Evolutionary conservation across 2,797 vertebrate genomes (phyloP), one percentile per base, ranked within the genome.

Genomic region (Spatula clypeata): DNA sequence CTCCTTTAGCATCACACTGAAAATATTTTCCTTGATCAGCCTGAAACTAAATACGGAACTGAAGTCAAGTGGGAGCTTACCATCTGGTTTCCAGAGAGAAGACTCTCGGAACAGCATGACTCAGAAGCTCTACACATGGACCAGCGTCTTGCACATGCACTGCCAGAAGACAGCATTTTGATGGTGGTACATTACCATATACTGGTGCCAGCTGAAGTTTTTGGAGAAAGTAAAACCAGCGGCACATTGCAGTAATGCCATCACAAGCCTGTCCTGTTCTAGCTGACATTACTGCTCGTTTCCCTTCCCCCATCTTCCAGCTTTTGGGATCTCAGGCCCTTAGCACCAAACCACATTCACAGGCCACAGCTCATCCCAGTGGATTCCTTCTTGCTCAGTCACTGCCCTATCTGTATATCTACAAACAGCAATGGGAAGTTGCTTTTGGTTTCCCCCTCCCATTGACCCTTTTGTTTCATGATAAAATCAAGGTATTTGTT

Each of bases 271-370:
- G 92, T 92, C 83, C 98, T 97, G 94, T 86, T 97, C 88, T 90
- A 98, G 97, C 95, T 96, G 91, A 97, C 82, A 94, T 96, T 98
- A 98, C 94, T 61, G 77, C 57, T 91, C 42, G 0, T 17, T 76
- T 42, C 72, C 95, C 96, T 97, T 94, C 45, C 40, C 34, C 11
- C 1, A 3, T 11, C 11, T 93, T 93, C 73, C 49, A 70, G 58
- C 96, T 94, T 83, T 79, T 92, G 97, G 97, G 97, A 98, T 91
- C 81, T 47, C 91, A 97, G 98, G 96, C 98, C 97, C 97, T 86
- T 91, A 98, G 97, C 97, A 98, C 82, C 95, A 97, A 96, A 95
- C 88, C 53, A 85, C 89, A 97, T 98, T 98, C 97, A 97, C 96
- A 98, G 97, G 96, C 97, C 85, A 84, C 97, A 97, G 82, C 97